Base-by-base conservation (phyloP, 2,113 vertebrate species). In the Alaudala cheleensis region DNA sequence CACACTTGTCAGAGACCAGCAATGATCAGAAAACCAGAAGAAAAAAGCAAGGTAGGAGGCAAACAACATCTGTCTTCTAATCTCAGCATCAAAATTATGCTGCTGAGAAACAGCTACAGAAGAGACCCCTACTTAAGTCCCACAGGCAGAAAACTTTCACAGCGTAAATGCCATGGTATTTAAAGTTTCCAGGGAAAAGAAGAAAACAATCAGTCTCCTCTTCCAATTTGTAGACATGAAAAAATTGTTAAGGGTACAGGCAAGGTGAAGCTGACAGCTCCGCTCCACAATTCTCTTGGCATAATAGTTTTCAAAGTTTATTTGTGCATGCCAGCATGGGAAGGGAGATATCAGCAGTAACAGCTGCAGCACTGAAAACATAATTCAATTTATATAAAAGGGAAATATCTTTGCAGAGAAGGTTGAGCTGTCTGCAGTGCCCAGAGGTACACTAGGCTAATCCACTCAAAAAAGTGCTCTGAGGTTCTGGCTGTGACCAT, bases 391-490 rank as follows among this genome's bases (percentile, higher is more conserved):
- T 44, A 14, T 18, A 64, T 33, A 62, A 40, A 69, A 88, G 3
- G n/a, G 12, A 76, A 79, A 28, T 44, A 37, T 3, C 17, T 73
- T 33, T 58, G 51, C 11, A 42, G 67, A 70, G 34, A 65, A 39
- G 12, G 33, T 6, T 19, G 40, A 76, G 20, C 28, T 86, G 7
- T 42, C 26, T 56, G 45, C 34, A 88, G 34, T 78, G n/a, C n/a
- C 22, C 7, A 28, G 51, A 58, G 14, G 26, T 45, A 33, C 23
- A 6, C 29, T 26, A 61, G 5, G 45, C 23, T 77, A 71, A 86
- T 8, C 28, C 0, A 2, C 22, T 50, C 0, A 0, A 24, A 9
- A 18, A n/a, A 81, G 8, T 20, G 24, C 7, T 4, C 47, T 78
- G 22, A 20, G 24, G 28, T 65, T 39, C 50, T 87, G n/a, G 23